Percentiles rank a stretch among this genome's conserved stretches.
phyloP scores from a whole-genome alignment of 2,888 invertebrate genomes.

The Petrolisthes manimaculis region DNA sequence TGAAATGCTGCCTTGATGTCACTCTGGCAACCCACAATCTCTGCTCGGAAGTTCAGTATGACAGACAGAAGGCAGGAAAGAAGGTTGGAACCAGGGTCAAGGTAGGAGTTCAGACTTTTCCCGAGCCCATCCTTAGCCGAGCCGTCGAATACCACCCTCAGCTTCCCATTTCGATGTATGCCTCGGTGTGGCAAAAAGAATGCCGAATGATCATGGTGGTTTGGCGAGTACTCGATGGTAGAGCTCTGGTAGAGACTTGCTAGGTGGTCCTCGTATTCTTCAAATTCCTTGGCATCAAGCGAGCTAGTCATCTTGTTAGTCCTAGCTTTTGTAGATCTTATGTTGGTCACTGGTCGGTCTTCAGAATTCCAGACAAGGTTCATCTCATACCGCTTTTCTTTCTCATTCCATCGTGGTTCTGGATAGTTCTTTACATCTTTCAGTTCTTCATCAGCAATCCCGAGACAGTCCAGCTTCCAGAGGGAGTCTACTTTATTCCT shows the following conservation, averaged over 20 bases:
- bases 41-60: background rate
- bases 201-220: too few species aligned
- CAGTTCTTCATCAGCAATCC: slow-evolving; percentile 3
- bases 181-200: background rate
- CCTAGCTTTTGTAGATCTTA: background rate
- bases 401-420: too few species aligned
- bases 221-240: background rate
- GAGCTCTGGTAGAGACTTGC: background rate
- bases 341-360: background rate
- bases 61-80: background rate
- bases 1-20: slow-evolving; percentile 12
- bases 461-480: slow-evolving; percentile 1
- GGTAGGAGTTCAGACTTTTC: background rate
- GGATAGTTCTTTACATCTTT: background rate
- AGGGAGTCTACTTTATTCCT: background rate
- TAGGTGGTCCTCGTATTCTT: background rate
- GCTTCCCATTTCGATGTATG: background rate
- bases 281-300: background rate
- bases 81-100: background rate
- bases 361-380: slow-evolving; percentile 4
- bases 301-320: background rate
- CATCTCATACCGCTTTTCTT: too few species aligned
- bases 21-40: background rate
- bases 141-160: background rate
- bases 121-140: background rate